Evolutionary conservation across 2,797 vertebrate species (phyloP).

Genomic region (Heteromormyrus szaboi): DNA sequence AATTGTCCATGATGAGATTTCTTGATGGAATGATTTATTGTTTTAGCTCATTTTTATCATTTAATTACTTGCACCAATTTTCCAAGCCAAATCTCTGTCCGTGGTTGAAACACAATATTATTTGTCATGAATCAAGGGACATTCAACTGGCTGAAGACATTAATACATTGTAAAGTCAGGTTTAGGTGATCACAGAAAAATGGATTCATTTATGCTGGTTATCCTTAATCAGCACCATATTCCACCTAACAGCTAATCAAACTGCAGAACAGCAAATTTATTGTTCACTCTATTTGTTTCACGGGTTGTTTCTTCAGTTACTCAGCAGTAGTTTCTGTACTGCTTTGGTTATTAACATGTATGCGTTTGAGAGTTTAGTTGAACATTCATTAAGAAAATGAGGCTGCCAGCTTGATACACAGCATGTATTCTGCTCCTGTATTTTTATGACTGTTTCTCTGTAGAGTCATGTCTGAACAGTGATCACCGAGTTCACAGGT

Average conservation of each 20-base stretch:
- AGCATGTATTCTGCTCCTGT: neutral
- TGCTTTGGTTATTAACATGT: neutral
- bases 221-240: neutral
- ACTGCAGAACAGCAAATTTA: neutral
- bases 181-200: constrained; percentile 45
- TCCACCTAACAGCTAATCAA: neutral
- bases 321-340: neutral
- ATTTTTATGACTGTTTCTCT: neutral
- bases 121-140: constrained; percentile 61
- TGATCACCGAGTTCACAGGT: neutral
- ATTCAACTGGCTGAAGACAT: constrained; percentile 38
- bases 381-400: neutral
- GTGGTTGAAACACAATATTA: constrained; percentile 58
- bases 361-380: neutral
- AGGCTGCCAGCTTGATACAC: neutral
- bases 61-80: constrained; percentile 63
- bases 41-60: constrained; percentile 56
- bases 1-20: constrained; percentile 64
- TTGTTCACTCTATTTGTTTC: neutral
- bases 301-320: neutral
- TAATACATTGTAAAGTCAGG: constrained; percentile 39
- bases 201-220: constrained; percentile 29
- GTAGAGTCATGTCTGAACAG: neutral
- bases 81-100: constrained; percentile 49
- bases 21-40: constrained; percentile 56